Conservation (phyloP, 2,797 vertebrate species). For the Trachurus trachurus region DNA sequence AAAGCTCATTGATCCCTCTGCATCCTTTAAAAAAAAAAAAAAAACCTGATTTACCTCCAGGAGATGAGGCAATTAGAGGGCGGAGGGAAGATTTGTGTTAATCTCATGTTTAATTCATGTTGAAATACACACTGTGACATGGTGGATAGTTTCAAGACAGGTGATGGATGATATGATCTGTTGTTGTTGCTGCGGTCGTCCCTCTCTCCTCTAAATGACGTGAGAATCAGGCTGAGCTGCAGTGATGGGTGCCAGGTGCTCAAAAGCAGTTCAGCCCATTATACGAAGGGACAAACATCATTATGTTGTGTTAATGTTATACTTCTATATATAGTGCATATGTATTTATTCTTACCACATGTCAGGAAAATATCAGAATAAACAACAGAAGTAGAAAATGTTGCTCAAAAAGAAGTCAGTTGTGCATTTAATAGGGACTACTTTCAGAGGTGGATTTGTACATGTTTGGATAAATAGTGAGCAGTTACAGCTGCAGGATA, state of each 20-base stretch:
- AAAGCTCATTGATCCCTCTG: neutral
- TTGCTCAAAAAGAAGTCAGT: no score
- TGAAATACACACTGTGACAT: constrained; percentile 6
- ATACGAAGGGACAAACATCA: constrained; percentile 24
- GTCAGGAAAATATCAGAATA: no score
- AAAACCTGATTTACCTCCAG: neutral
- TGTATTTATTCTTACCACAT: neutral
- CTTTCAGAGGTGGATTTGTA: no score
- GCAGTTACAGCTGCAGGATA: no score
- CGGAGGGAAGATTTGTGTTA: neutral
- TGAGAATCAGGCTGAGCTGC: constrained; percentile 58
- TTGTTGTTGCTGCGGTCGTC: constrained; percentile 16
- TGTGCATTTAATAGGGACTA: no score
- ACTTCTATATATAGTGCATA: neutral
- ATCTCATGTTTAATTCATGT: neutral
- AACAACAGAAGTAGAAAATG: no score
- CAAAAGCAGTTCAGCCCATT: constrained; percentile 9
- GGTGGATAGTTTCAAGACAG: constrained; percentile 33
- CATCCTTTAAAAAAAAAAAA: neutral
- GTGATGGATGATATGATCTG: constrained; percentile 22
- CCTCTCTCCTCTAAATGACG: constrained; percentile 50
- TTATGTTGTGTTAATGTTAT: neutral
- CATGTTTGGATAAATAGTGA: no score
- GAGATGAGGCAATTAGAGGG: neutral
- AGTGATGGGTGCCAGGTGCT: constrained; percentile 57